Evolutionary conservation across 2,888 invertebrate genomes (phyloP), one percentile per base, ranked within the genome.

Genomic region (Pristionchus japonicus): DNA sequence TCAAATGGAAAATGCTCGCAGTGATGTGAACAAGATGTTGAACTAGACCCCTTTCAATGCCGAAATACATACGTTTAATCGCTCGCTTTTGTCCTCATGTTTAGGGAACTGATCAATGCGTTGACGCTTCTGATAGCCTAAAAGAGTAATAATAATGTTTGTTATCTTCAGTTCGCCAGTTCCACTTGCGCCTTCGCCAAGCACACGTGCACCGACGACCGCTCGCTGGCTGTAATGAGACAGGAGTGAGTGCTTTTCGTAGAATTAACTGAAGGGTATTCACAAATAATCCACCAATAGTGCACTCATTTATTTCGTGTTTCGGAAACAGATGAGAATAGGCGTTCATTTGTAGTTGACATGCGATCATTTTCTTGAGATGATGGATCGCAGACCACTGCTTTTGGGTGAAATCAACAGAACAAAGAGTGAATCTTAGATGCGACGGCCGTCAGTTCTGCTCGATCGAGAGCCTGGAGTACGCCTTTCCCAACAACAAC

Each of bases 141-240:
- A 74, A 17, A 7, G 9, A n/a, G 37, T 74, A 74, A 74, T 27
- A 74, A 27, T n/a, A 70, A 27, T n/a, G n/a, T n/a, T n/a, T n/a
- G n/a, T 77, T 7, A 6, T 20, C 34, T 52, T 20, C 83, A 83
- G 83, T 83, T 77, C 47, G 77, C 83, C 52, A 49, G 61, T 7
- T 20, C 37, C 17, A 47, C 85, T 13, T 86, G 86, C 52, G 86
- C 49, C 31, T 34, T 40, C 31, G 34, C 74, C 23, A 37, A 47
- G 37, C 86, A 86, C 49, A 49, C 49, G 7, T 86, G 86, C 86
- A 74, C 52, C 9, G 86, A 86, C 20, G 86, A 86, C 37, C 70
- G 86, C 15, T 67, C 86, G 34, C 49, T 86, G 34, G 70, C 47
- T 11, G 74, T 86, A 17, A 47, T 86, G 31, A 49, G 47, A 15